Evolutionary conservation across 2,797 vertebrate genomes (phyloP).

Genomic region (Dicrostonyx torquatus): DNA sequence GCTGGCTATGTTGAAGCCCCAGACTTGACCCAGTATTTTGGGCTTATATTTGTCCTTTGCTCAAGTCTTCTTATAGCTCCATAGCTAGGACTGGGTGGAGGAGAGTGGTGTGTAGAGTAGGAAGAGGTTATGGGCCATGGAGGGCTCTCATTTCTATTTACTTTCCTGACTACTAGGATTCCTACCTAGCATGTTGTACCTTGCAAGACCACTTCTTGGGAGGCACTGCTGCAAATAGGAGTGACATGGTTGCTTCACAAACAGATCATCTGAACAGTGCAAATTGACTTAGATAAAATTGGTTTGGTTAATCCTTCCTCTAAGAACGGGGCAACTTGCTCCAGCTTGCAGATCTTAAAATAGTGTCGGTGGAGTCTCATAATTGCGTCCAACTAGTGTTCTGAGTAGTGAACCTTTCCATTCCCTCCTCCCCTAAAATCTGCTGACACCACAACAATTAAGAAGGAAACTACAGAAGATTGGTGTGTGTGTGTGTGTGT

Average conservation of each 20-base stretch:
- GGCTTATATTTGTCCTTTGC: constrained; percentile 26
- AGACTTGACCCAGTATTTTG: constrained; percentile 23
- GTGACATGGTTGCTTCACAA: constrained; percentile 62
- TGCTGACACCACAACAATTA: constrained; percentile 67
- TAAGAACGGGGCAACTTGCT: constrained; percentile 71
- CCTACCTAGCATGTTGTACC: constrained; percentile 54
- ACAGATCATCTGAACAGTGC: constrained; percentile 58
- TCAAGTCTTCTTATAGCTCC: background rate
- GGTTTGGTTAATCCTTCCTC: constrained; percentile 71
- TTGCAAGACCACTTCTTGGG: constrained; percentile 27
- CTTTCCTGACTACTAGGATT: constrained; percentile 51
- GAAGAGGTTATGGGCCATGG: background rate
- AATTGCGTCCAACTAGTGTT: constrained; percentile 71
- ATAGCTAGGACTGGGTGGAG: background rate
- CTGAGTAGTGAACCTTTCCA: constrained; percentile 60
- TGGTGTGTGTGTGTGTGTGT: background rate
- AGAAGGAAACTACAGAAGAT: constrained; percentile 47
- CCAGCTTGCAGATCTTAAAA: constrained; percentile 73
- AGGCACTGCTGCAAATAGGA: constrained; percentile 57
- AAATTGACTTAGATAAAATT: constrained; percentile 75
- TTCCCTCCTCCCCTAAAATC: constrained; percentile 73
- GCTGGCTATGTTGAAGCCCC: background rate
- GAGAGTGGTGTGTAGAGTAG: background rate
- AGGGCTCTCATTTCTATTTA: background rate
- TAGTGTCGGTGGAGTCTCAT: constrained; percentile 69